Base-by-base conservation (phyloP, 2,888 invertebrate genomes). In the Blera fallax region DNA sequence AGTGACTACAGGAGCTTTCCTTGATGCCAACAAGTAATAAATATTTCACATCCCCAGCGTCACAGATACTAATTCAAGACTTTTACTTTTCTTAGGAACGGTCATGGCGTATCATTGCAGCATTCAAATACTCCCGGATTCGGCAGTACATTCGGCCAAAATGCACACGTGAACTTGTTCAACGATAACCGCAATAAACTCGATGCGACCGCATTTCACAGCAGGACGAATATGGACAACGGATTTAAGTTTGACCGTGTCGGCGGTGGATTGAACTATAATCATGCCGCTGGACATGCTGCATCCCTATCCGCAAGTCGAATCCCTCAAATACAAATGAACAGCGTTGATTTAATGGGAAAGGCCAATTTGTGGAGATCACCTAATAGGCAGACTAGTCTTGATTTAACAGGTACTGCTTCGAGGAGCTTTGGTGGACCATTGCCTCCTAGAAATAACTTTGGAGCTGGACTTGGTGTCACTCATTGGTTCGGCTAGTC, bases 301-400 rank as follows among this genome's bases (percentile, higher is more conserved):
- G 89, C 89, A 3, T 77, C 89, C 0, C 1, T 90, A 65, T 89
- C 89, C 1, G 87, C 89, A 2, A 88, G 79, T 48, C 88, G 88
- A 14, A 87, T 90, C 16, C 90, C 91, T 2, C 83, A 90, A 56
- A 81, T 87, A n/a, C 84, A 90, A 62, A 87, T 89, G 84, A 90
- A 89, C 8, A 88, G 88, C 0, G 74, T 89, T 58, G 87, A 88
- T 54, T 88, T 89, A 18, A 74, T 50, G 1, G 90, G 88, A 2
- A 88, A 32, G 3, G 90, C 89, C 0, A 91, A 91, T 10, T 6
- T 72, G 2, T 43, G 21, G 62, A 11, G 3, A 87, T 89, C 74
- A 69, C 88, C 21, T 7, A 24, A 18, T 27, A 43, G 62, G 18
- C 64, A 64, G 32, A 76, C 65, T 2, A 48, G 24, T 29, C 5